Evolutionary conservation across 2,113 vertebrate genomes (phyloP).

Genomic region (Excalfactoria chinensis): DNA sequence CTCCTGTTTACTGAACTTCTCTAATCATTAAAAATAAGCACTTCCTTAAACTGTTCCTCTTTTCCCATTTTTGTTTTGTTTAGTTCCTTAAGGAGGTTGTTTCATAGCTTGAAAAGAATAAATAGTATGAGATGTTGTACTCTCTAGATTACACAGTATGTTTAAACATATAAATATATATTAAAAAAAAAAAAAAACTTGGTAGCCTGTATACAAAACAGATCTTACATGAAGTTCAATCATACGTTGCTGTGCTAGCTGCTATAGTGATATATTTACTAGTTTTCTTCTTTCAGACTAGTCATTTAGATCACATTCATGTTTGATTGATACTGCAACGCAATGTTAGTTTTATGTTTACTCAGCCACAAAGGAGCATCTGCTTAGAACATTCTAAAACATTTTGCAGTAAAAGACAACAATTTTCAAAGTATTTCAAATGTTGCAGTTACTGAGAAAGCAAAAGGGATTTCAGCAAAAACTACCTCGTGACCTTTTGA

Average conservation of each 20-base stretch:
- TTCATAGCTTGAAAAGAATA: neutral
- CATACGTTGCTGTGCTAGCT: neutral
- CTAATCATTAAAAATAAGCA: neutral
- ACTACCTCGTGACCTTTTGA: neutral
- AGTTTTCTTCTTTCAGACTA: neutral
- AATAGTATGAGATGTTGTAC: neutral
- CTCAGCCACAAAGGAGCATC: neutral
- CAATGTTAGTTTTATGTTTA: neutral
- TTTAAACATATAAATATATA: too few species aligned
- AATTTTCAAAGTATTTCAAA: neutral
- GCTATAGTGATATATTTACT: neutral
- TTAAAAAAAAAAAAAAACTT: neutral
- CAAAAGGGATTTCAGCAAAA: neutral
- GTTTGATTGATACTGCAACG: neutral
- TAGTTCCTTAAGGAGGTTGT: neutral
- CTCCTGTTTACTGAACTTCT: neutral
- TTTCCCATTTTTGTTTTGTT: neutral
- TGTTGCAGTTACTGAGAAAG: neutral
- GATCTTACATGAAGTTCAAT: neutral
- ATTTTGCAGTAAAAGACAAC: neutral
- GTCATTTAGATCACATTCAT: neutral
- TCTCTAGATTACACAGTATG: neutral
- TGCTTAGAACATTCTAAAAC: conserved; percentile 2
- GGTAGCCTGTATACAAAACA: neutral
- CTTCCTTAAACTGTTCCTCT: neutral